These are phyloP conservation scores for Pseudoips prasinana DNA, from an alignment of 2,888 invertebrate genomes.

Conservation along the genomic window DNA sequence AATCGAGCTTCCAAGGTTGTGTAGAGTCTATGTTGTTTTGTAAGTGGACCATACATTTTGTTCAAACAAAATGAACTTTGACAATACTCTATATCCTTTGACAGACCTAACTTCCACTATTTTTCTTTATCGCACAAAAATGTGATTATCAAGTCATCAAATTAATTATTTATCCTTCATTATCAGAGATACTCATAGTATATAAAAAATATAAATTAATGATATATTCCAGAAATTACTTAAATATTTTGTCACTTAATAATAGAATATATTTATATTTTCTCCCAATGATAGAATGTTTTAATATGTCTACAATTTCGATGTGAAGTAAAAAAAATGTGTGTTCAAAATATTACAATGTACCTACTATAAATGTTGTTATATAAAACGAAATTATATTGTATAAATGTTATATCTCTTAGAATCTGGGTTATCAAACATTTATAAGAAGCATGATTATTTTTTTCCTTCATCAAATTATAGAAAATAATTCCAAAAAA, in stretches of 20 bases:
- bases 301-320: constrained; percentile 68
- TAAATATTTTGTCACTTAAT: constrained; percentile 51
- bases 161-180: constrained; percentile 43
- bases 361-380: constrained; percentile 68
- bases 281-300: constrained; percentile 61
- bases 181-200: constrained; percentile 52
- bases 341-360: constrained; percentile 64
- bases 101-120: constrained; percentile 55
- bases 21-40: constrained; percentile 58
- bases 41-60: constrained; percentile 49
- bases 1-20: constrained; percentile 74
- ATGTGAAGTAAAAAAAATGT: constrained; percentile 60
- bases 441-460: constrained; percentile 25
- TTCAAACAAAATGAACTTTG: constrained; percentile 59
- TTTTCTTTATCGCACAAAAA: constrained; percentile 69
- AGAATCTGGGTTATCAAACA: constrained; percentile 31
- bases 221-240: constrained; percentile 62
- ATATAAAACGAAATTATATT: constrained; percentile 54
- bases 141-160: constrained; percentile 23
- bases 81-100: constrained; percentile 73
- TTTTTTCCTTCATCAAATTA: constrained; percentile 19
- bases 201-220: constrained; percentile 52
- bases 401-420: constrained; percentile 39
- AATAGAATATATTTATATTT: constrained; percentile 59
- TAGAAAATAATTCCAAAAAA: constrained; percentile 12